Percentiles rank a stretch among this genome's conserved stretches.
phyloP scores from a whole-genome alignment of 2,113 vertebrate genomes.

The Corythoichthys haematopterus region DNA sequence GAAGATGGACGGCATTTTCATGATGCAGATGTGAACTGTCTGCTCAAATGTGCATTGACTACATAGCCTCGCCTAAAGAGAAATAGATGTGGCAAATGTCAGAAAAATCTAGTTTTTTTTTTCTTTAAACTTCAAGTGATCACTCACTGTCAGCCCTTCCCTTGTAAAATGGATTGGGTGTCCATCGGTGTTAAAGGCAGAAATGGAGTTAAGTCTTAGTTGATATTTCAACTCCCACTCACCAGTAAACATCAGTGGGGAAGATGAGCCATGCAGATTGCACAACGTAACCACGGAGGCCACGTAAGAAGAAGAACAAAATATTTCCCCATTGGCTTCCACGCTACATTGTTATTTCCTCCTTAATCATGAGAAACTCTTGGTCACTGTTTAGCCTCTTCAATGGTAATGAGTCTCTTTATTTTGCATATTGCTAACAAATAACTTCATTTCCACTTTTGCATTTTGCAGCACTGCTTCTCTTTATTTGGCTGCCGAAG shows the following conservation, averaged over 20 bases:
- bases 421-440: not conserved
- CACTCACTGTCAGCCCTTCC: too few species aligned
- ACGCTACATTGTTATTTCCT: not conserved
- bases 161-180: too few species aligned
- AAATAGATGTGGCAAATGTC: too few species aligned
- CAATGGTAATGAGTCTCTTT: constrained; percentile 22
- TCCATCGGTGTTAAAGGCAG: too few species aligned
- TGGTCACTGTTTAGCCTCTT: constrained; percentile 8
- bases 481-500: constrained; percentile 27
- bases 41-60: too few species aligned
- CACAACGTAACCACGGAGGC: not conserved
- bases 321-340: not conserved
- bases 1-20: too few species aligned
- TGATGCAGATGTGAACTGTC: too few species aligned
- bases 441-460: not conserved
- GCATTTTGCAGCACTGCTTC: constrained; percentile 25
- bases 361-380: constrained; percentile 20
- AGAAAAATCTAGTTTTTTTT: too few species aligned
- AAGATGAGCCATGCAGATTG: not conserved
- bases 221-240: not conserved
- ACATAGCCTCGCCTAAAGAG: too few species aligned
- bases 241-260: not conserved
- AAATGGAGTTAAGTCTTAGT: not conserved
- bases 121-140: too few species aligned
- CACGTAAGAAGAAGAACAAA: constrained; percentile 11